Evolutionary conservation across 2,888 invertebrate species (phyloP), one percentile per base, ranked within the genome.

Genomic region (Patella ulyssiponensis): DNA sequence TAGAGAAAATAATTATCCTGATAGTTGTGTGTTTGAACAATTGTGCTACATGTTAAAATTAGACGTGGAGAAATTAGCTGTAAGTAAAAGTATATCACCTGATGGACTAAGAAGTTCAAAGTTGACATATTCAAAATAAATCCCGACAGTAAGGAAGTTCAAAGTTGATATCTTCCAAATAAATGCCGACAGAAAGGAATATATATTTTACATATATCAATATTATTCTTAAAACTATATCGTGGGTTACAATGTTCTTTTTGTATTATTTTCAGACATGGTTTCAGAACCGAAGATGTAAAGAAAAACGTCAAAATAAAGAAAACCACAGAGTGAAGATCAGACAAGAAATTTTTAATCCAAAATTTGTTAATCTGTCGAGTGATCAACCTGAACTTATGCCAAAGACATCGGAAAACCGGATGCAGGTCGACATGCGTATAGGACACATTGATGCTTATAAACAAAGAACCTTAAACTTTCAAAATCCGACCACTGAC

Each of bases 241-340:
- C 64, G 11, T 64, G 7, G 11, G 11, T 4, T n/a, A 64, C 20
- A 44, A 5, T 44, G 14, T 20, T 64, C 3, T 0, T 64, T 20
- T 11, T 64, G n/a, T 64, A n/a, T 64, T 3, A 11, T 23, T 64
- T 64, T 64, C 20, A 64, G 64, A 64, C 64, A 15, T 64, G 64
- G 64, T 64, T 64, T 23, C 64, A 64, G 23, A 64, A 64, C 20
- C 11, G 64, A 64, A 64, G 64, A 64, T 64, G 64, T 23, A 64
- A 64, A 64, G 64, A 64, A 64, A 64, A 64, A 64, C 64, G 64
- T 64, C 64, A 23, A 20, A 64, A 64, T 64, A 64, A 64, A 64
- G 64, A 20, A 14, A 64, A 64, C 23, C 64, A 64, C 15, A 23
- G 20, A 23, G 23, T 23, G 2, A 64, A 64, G 23, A 64, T 64